Conservation (phyloP, 2,888 invertebrate species). For the Melitaea athalia region DNA sequence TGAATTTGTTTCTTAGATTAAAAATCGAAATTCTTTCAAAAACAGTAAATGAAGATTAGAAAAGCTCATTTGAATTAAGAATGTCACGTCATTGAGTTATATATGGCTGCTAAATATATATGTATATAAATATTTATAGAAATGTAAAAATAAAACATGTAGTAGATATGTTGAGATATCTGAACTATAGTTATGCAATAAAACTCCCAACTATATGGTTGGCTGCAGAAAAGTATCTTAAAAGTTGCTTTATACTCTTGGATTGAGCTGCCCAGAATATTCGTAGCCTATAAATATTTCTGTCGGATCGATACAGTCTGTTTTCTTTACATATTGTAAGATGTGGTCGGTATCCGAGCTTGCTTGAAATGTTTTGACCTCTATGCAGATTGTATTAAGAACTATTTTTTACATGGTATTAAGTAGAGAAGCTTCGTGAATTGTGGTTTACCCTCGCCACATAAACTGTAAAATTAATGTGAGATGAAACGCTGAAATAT, state of each 20-base stretch:
- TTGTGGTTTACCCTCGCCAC: conserved; percentile 18
- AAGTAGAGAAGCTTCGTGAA: conserved; percentile 16
- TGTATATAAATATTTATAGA: no score
- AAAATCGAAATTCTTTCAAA: no score
- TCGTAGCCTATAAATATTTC: conserved; percentile 10
- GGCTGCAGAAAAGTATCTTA: not conserved
- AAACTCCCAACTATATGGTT: no score
- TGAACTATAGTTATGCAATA: no score
- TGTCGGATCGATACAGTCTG: conserved; percentile 5
- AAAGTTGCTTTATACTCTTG: not conserved
- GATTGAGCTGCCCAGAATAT: conserved; percentile 1
- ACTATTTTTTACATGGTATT: conserved; percentile 1
- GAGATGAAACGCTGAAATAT: not conserved
- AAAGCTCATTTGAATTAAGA: no score
- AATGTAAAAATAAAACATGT: no score
- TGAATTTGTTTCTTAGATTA: no score
- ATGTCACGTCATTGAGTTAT: no score
- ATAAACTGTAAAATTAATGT: conserved; percentile 5
- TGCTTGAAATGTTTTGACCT: not conserved
- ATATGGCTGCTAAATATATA: no score
- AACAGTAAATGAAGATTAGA: no score
- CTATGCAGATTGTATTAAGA: not conserved
- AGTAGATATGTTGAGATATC: no score
- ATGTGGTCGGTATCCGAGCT: not conserved
- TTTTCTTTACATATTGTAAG: conserved; percentile 14